Evolutionary conservation across 2,888 invertebrate genomes (phyloP).

Genomic region (Agriotes lineatus): DNA sequence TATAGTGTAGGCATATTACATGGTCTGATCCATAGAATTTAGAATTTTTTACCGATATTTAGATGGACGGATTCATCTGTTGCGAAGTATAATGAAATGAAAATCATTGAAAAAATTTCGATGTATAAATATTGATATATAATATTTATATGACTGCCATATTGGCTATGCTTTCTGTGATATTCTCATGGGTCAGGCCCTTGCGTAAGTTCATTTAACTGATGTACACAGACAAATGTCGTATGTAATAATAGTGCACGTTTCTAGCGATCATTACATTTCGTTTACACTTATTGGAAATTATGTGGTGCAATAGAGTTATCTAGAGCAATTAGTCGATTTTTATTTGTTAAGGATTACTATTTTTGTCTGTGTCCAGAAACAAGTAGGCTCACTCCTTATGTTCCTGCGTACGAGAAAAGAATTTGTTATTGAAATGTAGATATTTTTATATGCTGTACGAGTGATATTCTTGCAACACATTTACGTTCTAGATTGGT

Average conservation of each 20-base stretch:
- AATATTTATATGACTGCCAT: slow-evolving; percentile 59
- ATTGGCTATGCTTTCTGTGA: slow-evolving; percentile 63
- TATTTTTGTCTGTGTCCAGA: slow-evolving; percentile 57
- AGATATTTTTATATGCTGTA: slow-evolving; percentile 45
- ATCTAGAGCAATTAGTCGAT: neutral
- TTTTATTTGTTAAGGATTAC: slow-evolving; percentile 6
- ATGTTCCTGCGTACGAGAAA: slow-evolving; percentile 40
- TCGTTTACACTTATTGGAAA: neutral
- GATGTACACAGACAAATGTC: slow-evolving; percentile 40
- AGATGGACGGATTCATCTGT: slow-evolving; percentile 48
- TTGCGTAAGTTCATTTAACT: slow-evolving; percentile 50
- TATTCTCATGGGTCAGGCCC: slow-evolving; percentile 68
- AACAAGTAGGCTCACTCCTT: slow-evolving; percentile 63
- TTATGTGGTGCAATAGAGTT: slow-evolving; percentile 14
- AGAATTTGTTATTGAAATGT: slow-evolving; percentile 48
- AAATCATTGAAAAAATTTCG: slow-evolving; percentile 50
- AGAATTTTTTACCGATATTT: slow-evolving; percentile 58
- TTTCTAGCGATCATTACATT: slow-evolving; percentile 3
- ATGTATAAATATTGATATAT: slow-evolving; percentile 53
- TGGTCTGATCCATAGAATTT: slow-evolving; percentile 67
- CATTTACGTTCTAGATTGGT: slow-evolving; percentile 43
- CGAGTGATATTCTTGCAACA: slow-evolving; percentile 49
- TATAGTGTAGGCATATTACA: slow-evolving; percentile 57
- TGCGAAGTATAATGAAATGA: slow-evolving; percentile 48
- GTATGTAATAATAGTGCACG: slow-evolving; percentile 7